These are phyloP conservation scores for Cladopsammia gracilis DNA, from an alignment of 64 coral and sea anemone species.

Conservation along the genomic window DNA sequence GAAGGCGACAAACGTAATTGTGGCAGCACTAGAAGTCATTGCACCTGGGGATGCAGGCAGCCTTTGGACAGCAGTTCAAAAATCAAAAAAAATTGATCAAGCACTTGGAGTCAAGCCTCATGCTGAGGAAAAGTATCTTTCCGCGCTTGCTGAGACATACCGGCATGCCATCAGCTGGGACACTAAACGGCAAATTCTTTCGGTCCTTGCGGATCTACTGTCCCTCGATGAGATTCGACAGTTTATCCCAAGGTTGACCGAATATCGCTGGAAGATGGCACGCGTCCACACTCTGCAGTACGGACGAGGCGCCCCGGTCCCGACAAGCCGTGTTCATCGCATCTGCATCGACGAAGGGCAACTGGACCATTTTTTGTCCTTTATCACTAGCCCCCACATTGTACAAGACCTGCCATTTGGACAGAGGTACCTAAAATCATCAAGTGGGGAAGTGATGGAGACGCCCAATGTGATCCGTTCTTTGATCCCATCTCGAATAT, in stretches of 20 bases:
- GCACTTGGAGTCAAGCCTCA: constrained; percentile 45
- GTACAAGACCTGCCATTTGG: constrained; percentile 53
- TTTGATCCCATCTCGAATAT: constrained; percentile 54
- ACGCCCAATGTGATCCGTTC: constrained; percentile 63
- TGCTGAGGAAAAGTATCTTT: constrained; percentile 55
- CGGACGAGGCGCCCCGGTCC: constrained; percentile 74
- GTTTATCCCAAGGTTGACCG: constrained; percentile 65
- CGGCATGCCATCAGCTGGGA: constrained; percentile 59
- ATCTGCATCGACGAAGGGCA: constrained; percentile 24
- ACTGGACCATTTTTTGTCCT: constrained; percentile 42
- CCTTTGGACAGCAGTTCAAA: constrained; percentile 67
- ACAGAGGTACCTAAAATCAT: constrained; percentile 35
- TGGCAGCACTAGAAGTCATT: constrained; percentile 39
- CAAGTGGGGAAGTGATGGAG: constrained; percentile 34
- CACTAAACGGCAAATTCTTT: constrained; percentile 59
- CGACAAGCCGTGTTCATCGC: constrained; percentile 24
- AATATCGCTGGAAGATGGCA: constrained; percentile 63
- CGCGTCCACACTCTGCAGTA: constrained; percentile 60
- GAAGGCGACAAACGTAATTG: constrained; percentile 62
- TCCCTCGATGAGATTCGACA: constrained; percentile 47
- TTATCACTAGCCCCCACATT: constrained; percentile 25
- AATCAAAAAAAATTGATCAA: constrained; percentile 37
- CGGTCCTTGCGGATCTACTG: constrained; percentile 66
- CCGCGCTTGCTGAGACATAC: constrained; percentile 72
- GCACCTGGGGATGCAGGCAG: constrained; percentile 59